phyloP scores from a whole-genome alignment of 2,113 vertebrate genomes.

The Pontoporia blainvillei region DNA sequence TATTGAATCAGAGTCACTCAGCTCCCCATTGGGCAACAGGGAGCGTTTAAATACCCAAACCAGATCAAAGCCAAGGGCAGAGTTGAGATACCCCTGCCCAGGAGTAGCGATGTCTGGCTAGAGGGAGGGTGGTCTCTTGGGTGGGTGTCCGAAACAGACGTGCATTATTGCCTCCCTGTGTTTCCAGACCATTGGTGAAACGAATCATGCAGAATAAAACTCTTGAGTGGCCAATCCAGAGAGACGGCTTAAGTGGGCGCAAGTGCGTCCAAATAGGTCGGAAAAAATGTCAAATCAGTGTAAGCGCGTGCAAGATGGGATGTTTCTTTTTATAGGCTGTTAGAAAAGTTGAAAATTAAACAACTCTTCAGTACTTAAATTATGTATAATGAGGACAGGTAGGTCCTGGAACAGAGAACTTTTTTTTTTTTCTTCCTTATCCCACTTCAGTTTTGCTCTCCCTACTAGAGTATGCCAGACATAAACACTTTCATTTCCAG shows the following conservation, averaged over 20 bases:
- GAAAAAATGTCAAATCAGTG: conserved; percentile 54
- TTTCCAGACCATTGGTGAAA: conserved; percentile 44
- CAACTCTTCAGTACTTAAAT: conserved; percentile 21
- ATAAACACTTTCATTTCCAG: neutral
- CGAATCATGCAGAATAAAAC: neutral
- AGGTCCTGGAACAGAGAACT: neutral
- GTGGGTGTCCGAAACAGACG: conserved; percentile 1
- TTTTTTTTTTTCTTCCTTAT: neutral
- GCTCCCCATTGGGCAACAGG: conserved; percentile 72
- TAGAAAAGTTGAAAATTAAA: conserved; percentile 42
- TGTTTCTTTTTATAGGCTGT: conserved; percentile 31
- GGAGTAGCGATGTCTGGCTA: neutral
- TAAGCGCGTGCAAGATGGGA: neutral
- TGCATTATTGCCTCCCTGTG: neutral
- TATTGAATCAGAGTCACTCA: conserved; percentile 75
- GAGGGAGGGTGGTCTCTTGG: conserved; percentile 14
- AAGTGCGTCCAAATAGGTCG: conserved; percentile 44
- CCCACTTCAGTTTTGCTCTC: neutral
- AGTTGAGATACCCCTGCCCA: neutral
- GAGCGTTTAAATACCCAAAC: conserved; percentile 77
- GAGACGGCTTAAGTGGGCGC: conserved; percentile 1
- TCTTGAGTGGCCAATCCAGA: neutral
- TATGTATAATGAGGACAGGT: conserved; percentile 36
- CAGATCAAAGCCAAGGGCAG: conserved; percentile 71
- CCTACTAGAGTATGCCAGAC: neutral